phyloP scores from a whole-genome alignment of 2,797 vertebrate genomes.

The Cyprinodon diabolis region DNA sequence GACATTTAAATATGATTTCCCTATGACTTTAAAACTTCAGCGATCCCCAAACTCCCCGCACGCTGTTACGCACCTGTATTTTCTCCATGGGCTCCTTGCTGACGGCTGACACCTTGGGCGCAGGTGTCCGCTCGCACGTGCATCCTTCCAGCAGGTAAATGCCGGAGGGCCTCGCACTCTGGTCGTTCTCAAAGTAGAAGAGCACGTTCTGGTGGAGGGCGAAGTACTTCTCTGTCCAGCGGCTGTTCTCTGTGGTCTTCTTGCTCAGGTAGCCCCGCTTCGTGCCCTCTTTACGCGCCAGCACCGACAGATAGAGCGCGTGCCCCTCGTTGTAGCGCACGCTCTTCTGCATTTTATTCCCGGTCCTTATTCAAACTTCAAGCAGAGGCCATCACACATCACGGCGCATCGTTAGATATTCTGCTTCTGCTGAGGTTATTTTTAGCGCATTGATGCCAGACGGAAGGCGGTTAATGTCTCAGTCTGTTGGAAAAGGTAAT shows the following conservation, averaged over 20 bases:
- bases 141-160: slow-evolving; percentile 95
- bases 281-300: slow-evolving; percentile 90
- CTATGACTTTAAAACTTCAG: no score
- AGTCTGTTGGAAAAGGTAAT: slow-evolving; percentile 51
- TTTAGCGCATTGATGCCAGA: slow-evolving; percentile 8
- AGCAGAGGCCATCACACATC: slow-evolving; percentile 31
- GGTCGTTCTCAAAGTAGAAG: slow-evolving; percentile 95
- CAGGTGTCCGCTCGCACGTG: slow-evolving; percentile 88
- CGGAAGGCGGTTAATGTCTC: slow-evolving; percentile 23
- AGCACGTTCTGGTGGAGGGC: slow-evolving; percentile 92
- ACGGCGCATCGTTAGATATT: neutral
- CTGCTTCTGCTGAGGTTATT: neutral
- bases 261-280: slow-evolving; percentile 91
- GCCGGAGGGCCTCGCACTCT: slow-evolving; percentile 89
- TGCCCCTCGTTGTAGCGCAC: slow-evolving; percentile 95
- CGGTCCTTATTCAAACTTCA: slow-evolving; percentile 24
- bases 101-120: slow-evolving; percentile 85
- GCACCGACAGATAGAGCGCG: slow-evolving; percentile 87
- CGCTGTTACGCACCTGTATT: slow-evolving; percentile 84
- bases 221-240: slow-evolving; percentile 94
- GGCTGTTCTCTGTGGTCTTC: slow-evolving; percentile 90
- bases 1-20: no score
- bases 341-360: slow-evolving; percentile 89
- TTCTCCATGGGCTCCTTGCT: slow-evolving; percentile 88
- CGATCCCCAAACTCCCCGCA: neutral